Percentiles rank a stretch among this genome's conserved stretches.
Conservation (phyloP, 2,113 vertebrate genomes). For the Aptenodytes patagonicus region DNA sequence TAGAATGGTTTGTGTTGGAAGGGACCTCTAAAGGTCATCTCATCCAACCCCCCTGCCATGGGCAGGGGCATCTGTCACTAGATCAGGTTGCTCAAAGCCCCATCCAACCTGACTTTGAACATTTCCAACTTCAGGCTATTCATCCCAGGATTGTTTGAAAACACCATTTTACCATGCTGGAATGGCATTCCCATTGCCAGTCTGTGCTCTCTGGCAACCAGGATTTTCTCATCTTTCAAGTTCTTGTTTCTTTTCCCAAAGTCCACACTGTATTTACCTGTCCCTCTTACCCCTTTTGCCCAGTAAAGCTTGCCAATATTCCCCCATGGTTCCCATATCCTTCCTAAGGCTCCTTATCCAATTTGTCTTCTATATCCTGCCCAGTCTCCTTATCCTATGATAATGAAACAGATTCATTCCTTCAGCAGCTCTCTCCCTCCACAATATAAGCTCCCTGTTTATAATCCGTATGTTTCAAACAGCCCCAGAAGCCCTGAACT, state of each 20-base stretch:
- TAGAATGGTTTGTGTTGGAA: not conserved
- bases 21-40: not conserved
- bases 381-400: not conserved
- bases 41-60: fast-evolving
- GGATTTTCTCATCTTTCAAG: not conserved
- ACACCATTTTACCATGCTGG: not conserved
- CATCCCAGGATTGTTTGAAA: not conserved
- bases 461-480: not conserved
- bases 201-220: not conserved
- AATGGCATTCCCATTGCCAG: not conserved
- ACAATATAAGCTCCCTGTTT: not conserved
- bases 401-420: not conserved
- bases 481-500: not conserved
- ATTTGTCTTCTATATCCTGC: not conserved
- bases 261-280: not conserved
- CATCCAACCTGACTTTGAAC: not conserved
- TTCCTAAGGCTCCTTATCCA: not conserved
- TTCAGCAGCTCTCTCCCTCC: not conserved
- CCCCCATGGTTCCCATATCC: not conserved
- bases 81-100: not conserved
- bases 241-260: not conserved
- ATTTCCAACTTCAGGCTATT: not conserved
- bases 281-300: not conserved
- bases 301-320: not conserved
- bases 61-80: not conserved